Evolutionary conservation across 2,113 vertebrate genomes (phyloP).

Genomic region (Lamprotornis superbus): DNA sequence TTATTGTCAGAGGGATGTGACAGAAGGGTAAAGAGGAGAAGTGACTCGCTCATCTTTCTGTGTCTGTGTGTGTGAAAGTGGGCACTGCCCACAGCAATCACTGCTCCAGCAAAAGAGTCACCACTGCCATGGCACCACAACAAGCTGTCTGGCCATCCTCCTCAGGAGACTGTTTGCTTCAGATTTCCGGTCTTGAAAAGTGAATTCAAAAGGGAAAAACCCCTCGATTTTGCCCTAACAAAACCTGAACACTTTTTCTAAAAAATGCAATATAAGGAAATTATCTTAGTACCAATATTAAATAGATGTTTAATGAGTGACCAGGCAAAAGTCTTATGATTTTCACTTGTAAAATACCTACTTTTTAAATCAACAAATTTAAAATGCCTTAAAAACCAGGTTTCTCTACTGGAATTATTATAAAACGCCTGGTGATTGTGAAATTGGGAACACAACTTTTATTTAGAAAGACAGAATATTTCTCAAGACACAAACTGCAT

Average conservation of each 20-base stretch:
- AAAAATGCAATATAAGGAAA: not conserved
- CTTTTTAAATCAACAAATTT: not conserved
- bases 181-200: not conserved
- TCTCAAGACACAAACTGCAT: not conserved
- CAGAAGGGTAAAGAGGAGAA: not conserved
- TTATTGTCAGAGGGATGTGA: not conserved
- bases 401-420: not conserved
- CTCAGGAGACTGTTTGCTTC: not conserved
- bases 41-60: not conserved
- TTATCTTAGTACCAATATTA: not conserved
- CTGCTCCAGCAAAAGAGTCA: not conserved
- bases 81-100: not conserved
- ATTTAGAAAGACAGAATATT: not conserved
- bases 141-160: not conserved
- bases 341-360: not conserved
- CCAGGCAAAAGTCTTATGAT: not conserved
- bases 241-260: not conserved
- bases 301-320: not conserved
- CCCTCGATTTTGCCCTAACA: not conserved
- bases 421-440: not conserved
- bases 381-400: not conserved
- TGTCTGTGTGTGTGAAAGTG: rapidly evolving
- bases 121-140: not conserved
- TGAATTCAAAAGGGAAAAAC: not conserved
- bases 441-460: not conserved